phyloP scores from a whole-genome alignment of 2,797 vertebrate genomes.

The Semaprochilodus insignis region DNA sequence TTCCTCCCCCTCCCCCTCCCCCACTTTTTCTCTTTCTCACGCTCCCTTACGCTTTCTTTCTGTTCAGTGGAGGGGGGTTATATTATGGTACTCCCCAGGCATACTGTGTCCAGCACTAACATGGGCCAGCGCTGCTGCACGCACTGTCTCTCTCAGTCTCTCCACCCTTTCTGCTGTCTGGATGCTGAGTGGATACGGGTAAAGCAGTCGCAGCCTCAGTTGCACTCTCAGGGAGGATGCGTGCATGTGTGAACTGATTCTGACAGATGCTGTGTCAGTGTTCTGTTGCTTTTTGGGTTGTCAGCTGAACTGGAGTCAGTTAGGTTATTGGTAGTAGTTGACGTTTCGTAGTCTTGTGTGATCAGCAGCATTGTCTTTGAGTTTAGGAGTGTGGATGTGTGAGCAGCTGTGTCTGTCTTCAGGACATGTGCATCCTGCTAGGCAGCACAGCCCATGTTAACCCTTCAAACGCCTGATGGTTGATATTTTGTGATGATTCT shows the following conservation, averaged over 20 bases:
- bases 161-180: conserved; percentile 80
- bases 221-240: conserved; percentile 43
- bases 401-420: conserved; percentile 7
- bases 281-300: not conserved
- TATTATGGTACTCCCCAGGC: conserved; percentile 35
- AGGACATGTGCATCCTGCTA: conserved; percentile 20
- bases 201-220: conserved; percentile 65
- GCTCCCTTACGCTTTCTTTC: conserved; percentile 14
- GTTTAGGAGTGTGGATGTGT: not conserved
- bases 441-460: conserved; percentile 36
- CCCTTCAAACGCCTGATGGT: conserved; percentile 21
- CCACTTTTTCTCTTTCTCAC: not conserved
- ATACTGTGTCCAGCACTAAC: conserved; percentile 64
- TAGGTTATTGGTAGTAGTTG: not conserved
- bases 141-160: conserved; percentile 65
- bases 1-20: conserved; percentile 6
- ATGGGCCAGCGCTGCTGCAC: conserved; percentile 88
- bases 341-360: not conserved
- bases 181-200: conserved; percentile 81
- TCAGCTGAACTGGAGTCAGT: not conserved
- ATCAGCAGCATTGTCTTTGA: not conserved
- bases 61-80: not conserved
- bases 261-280: not conserved
- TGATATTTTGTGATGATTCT: not conserved
- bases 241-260: conserved; percentile 49